Evolutionary conservation across 2,888 invertebrate genomes (phyloP), one percentile per base, ranked within the genome.

Genomic region (Ischnus inquisitorius): DNA sequence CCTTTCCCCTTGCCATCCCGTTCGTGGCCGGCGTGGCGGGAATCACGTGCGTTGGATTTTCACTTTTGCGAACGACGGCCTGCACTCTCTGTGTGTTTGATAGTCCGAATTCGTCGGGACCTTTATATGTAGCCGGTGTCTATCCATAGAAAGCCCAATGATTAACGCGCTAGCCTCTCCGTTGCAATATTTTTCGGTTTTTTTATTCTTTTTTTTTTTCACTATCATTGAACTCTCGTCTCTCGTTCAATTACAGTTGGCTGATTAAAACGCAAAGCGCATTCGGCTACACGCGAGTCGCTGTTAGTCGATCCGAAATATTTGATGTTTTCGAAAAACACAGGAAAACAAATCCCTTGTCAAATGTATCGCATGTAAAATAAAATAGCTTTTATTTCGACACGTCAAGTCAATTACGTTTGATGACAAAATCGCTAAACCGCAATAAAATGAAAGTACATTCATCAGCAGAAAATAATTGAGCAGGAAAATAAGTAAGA

Each of bases 1-100:
- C 16, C 65, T 19, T 8, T 2, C 4, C 25, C 22, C 71, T 54
- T 39, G 16, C 12, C 54, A 14, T 16, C 25, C 16, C 65, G 12
- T n/a, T n/a, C 1, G 12, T 22, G 12, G 48, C 34, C 48, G 65
- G 22, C 25, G 57, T 10, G 39, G 68, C 19, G 62, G 62, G 51
- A 75, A 62, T 68, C 4, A 68, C 62, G 43, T 54, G 64, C 69
- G 79, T 76, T 75, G 83, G 43, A 79, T 75, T 79, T 83, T 67
- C 43, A 65, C 79, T 76, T 76, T 83, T 76, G 71, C 57, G 71
- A 83, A 69, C 43, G 71, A 71, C 60, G 72, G 62, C 39, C 62
- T 8, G n/a, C 62, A 41, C 19, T 67, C 1, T 28, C 6, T 16
- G 19, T 6, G 19, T 62, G 48, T 79, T 71, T 67, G 71, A 76